A percentile compares a stretch with the other conserved stretches of the same genome.
These are phyloP conservation scores for Natator depressus DNA, from an alignment of 2,113 vertebrate species.

Conservation along the genomic window DNA sequence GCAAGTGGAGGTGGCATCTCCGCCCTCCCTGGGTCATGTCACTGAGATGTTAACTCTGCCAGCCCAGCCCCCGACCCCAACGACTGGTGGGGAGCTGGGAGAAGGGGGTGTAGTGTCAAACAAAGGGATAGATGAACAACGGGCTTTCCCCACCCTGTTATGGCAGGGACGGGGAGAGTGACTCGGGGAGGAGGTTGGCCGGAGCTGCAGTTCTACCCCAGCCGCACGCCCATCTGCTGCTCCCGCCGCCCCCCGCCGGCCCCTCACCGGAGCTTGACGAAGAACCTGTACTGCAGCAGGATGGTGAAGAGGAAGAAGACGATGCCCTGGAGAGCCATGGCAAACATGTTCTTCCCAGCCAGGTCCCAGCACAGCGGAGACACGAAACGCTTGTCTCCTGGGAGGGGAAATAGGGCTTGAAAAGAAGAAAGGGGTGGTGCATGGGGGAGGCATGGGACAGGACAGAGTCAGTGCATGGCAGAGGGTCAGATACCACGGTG, in stretches of 20 bases:
- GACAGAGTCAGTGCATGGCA: not conserved
- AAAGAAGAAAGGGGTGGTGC: not conserved
- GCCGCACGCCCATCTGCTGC: too few species aligned
- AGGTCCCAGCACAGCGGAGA: constrained; percentile 93
- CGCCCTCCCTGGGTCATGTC: not conserved
- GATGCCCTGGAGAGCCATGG: constrained; percentile 89
- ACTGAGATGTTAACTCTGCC: not conserved
- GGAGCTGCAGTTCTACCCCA: not conserved
- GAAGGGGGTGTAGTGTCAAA: too few species aligned
- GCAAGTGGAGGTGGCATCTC: not conserved
- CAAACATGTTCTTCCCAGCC: constrained; percentile 92
- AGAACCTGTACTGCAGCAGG: constrained; percentile 87
- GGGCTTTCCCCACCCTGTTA: too few species aligned
- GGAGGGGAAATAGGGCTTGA: not conserved
- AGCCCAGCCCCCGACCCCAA: not conserved
- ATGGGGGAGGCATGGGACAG: not conserved
- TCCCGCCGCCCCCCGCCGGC: fast-evolving
- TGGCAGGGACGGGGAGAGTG: not conserved
- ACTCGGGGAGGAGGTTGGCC: not conserved
- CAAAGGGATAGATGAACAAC: too few species aligned
- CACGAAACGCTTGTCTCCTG: constrained; percentile 88
- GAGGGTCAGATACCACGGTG: not conserved
- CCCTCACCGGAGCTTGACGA: constrained; percentile 82
- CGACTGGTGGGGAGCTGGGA: not conserved
- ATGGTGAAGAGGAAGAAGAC: constrained; percentile 92